Percentiles rank a stretch among this genome's conserved stretches.
phyloP scores from a whole-genome alignment of 2,888 invertebrate species.

The Melipona bicolor region DNA sequence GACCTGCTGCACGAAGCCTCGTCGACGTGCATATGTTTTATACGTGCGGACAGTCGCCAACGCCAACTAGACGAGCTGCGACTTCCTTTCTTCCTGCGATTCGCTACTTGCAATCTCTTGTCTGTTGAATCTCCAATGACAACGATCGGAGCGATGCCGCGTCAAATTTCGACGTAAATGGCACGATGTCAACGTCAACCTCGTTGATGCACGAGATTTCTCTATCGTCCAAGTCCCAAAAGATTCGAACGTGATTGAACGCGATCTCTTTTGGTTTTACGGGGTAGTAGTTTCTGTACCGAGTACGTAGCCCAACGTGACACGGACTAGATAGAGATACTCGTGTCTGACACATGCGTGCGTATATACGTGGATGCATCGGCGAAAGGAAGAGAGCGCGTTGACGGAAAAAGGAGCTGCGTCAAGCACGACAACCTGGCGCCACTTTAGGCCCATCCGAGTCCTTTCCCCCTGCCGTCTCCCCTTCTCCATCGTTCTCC shows the following conservation, averaged over 20 bases:
- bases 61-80: slow-evolving; percentile 31
- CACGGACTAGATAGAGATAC: no score
- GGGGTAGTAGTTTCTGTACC: no score
- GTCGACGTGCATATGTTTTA: slow-evolving; percentile 38
- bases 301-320: no score
- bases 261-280: slow-evolving; percentile 57
- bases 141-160: no score
- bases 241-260: slow-evolving; percentile 67
- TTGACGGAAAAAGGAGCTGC: slow-evolving; percentile 43
- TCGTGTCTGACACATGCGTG: slow-evolving; percentile 30
- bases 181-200: slow-evolving; percentile 58
- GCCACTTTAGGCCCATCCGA: slow-evolving; percentile 75
- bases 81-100: no score
- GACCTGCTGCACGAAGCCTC: slow-evolving; percentile 56
- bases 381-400: slow-evolving; percentile 48
- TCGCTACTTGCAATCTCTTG: no score
- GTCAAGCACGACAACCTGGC: slow-evolving; percentile 79
- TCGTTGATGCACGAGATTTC: slow-evolving; percentile 78
- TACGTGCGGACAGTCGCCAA: slow-evolving; percentile 21
- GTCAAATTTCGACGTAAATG: slow-evolving; percentile 23
- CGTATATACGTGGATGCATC: not conserved
- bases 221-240: slow-evolving; percentile 62
- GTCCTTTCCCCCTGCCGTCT: slow-evolving; percentile 55
- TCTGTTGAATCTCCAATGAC: no score
- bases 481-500: slow-evolving; percentile 48